Evolutionary conservation across 2,113 vertebrate species (phyloP), one percentile per base, ranked within the genome.

Genomic region (Castor canadensis): DNA sequence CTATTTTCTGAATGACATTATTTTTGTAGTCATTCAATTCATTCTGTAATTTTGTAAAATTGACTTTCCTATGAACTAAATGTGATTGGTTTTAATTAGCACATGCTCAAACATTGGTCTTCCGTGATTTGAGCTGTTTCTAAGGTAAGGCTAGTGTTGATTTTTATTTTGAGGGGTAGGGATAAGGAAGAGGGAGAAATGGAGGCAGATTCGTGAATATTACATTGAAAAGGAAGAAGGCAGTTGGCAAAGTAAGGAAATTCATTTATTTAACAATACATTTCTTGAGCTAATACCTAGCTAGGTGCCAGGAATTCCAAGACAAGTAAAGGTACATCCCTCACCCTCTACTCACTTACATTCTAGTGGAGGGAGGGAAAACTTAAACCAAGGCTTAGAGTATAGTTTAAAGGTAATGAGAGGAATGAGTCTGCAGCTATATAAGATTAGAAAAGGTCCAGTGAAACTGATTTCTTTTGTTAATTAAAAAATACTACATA

Each of bases 1-100:
- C 73, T 82, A 54, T 89, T 96, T 90, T 87, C 80, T 66, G 75
- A 92, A 77, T 84, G 72, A 49, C 75, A 87, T 64, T 45, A 75
- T n/a, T 13, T 77, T 38, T 87, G 17, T 60, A 75, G 43, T 49
- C 75, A 64, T 80, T 95, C n/a, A 64, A 62, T 52, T 52, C 52
- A 81, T 77, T 62, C 28, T 52, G 15, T 82, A 67, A 49, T 83
- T 87, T 87, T 96, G 89, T 66, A 16, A 40, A 56, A 71, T 66
- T 87, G 47, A 82, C 6, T 80, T 80, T 88, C 32, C 75, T 90
- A 69, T 82, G 80, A 95, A 9, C 66, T 93, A 84, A 90, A 30
- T 12, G 17, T 82, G 22, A 86, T 82, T 87, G 45, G 80, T 96
- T 86, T 89, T 94, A 45, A 80, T 96, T 60, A 93, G 38, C 43